Evolutionary conservation across 2,113 vertebrate genomes (phyloP).

Genomic region (Erythrolamprus reginae): DNA sequence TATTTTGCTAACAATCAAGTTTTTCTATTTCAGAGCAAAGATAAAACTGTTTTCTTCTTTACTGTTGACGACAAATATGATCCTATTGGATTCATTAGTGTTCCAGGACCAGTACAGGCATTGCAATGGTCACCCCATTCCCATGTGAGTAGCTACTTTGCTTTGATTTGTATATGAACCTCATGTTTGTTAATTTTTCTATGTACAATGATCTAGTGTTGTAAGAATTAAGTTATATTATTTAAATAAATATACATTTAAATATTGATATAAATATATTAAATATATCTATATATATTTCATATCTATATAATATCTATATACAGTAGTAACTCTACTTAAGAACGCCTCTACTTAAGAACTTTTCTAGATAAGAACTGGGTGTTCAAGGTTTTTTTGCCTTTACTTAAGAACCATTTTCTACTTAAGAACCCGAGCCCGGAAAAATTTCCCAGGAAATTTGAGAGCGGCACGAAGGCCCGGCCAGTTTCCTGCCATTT

Average conservation of each 20-base stretch:
- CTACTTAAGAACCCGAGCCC: too few relatives aligned
- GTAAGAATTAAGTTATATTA: neutral
- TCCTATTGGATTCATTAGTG: conserved; percentile 82
- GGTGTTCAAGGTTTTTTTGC: too few relatives aligned
- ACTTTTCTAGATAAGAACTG: too few relatives aligned
- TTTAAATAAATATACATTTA: neutral
- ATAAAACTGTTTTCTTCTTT: conserved; percentile 92
- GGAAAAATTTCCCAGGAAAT: too few relatives aligned
- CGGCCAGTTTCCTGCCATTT: too few relatives aligned
- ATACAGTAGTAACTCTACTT: too few relatives aligned
- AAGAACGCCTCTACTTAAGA: too few relatives aligned
- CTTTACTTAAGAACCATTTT: too few relatives aligned
- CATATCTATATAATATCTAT: too few relatives aligned
- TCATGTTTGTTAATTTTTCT: neutral
- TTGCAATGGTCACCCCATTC: conserved; percentile 82
- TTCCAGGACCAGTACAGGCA: conserved; percentile 83
- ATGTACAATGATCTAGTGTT: neutral
- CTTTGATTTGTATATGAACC: neutral
- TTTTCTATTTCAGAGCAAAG: conserved; percentile 77
- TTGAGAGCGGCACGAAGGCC: too few relatives aligned
- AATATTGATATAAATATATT: neutral
- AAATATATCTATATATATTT: too few relatives aligned
- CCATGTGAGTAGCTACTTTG: conserved; percentile 69
- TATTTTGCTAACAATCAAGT: conserved; percentile 1
- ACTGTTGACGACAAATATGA: conserved; percentile 71